Conservation (phyloP, 2,888 invertebrate species). For the Lydus trimaculatus region DNA sequence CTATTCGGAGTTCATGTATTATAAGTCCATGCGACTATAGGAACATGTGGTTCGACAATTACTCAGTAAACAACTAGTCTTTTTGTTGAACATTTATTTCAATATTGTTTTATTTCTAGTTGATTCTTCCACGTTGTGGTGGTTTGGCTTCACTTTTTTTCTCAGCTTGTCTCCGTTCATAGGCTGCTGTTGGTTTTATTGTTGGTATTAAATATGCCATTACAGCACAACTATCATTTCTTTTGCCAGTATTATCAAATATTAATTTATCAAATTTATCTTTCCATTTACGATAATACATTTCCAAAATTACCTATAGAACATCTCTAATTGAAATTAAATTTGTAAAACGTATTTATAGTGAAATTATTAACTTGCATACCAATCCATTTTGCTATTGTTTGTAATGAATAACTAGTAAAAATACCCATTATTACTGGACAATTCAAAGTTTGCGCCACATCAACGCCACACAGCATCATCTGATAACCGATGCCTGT, state of each 20-base stretch:
- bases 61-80: no score
- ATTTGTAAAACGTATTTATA: background rate
- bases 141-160: slow-evolving; percentile 16
- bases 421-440: slow-evolving; percentile 53
- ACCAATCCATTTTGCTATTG: slow-evolving; percentile 49
- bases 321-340: background rate
- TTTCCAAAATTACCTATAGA: slow-evolving; percentile 50
- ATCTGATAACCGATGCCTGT: slow-evolving; percentile 47
- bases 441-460: slow-evolving; percentile 52
- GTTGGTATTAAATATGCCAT: slow-evolving; percentile 54
- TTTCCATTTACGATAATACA: slow-evolving; percentile 60
- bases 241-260: slow-evolving; percentile 62
- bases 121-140: no score
- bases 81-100: no score
- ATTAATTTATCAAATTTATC: slow-evolving; percentile 56
- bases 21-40: no score
- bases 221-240: slow-evolving; percentile 61
- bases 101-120: no score
- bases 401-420: slow-evolving; percentile 47
- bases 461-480: slow-evolving; percentile 46
- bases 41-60: no score
- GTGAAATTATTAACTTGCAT: slow-evolving; percentile 42
- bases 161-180: slow-evolving; percentile 23
- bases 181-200: slow-evolving; percentile 32
- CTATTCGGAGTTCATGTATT: no score